A percentile compares a stretch with the other conserved stretches of the same genome.
These are phyloP conservation scores for Psophia crepitans DNA, from an alignment of 2,113 vertebrate genomes.

Conservation along the genomic window DNA sequence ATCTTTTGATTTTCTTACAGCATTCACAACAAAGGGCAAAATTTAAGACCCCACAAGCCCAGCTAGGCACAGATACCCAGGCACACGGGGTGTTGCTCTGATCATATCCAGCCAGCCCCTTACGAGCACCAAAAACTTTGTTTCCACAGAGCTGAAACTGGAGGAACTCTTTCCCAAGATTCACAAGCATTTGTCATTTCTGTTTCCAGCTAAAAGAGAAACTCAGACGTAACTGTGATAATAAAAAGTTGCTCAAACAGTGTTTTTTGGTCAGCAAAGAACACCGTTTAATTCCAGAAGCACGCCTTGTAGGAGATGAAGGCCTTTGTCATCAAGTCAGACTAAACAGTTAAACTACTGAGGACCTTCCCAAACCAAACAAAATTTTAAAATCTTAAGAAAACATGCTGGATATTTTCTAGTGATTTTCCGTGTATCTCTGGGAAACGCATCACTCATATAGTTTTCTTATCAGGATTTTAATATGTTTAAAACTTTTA, in stretches of 20 bases:
- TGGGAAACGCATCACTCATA: neutral
- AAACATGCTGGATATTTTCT: neutral
- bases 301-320: neutral
- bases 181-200: neutral
- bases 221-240: neutral
- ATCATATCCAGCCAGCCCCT: neutral
- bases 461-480: neutral
- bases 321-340: neutral
- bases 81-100: neutral
- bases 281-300: neutral
- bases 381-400: neutral
- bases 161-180: neutral
- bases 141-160: neutral
- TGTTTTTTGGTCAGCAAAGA: neutral
- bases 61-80: neutral
- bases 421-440: neutral
- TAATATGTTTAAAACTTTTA: neutral
- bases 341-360: neutral
- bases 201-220: neutral
- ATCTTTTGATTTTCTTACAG: neutral
- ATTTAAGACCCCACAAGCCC: neutral
- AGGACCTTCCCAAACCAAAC: neutral
- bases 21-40: fast-evolving
- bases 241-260: neutral
- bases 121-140: neutral